Conservation (phyloP, 2,113 vertebrate species). For the Gymnorhina tibicen region DNA sequence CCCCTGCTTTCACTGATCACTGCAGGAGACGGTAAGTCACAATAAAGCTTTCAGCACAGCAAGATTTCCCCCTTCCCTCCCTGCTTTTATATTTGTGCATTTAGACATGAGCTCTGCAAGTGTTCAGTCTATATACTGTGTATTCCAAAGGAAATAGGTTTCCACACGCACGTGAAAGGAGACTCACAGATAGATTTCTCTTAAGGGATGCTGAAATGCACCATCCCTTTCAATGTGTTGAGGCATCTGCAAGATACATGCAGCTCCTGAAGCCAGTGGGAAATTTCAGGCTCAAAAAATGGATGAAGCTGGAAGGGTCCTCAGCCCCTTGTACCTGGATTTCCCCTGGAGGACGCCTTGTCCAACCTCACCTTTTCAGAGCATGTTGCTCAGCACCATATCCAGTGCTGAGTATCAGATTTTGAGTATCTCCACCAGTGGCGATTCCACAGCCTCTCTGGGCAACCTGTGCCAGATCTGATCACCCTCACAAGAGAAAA, state of each 20-base stretch:
- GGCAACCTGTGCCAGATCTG: background rate
- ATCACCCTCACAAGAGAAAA: background rate
- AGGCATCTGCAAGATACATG: background rate
- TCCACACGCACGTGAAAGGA: background rate
- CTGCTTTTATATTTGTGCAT: background rate
- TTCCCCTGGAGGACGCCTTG: background rate
- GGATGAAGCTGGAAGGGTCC: background rate
- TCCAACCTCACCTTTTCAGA: background rate
- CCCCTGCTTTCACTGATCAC: background rate
- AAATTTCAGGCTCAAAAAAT: background rate
- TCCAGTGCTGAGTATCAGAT: background rate
- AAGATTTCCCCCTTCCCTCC: background rate
- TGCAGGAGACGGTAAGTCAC: background rate
- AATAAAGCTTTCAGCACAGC: background rate
- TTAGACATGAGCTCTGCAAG: background rate
- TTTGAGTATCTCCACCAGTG: background rate
- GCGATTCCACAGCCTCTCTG: background rate
- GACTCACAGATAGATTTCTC: background rate
- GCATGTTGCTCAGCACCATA: background rate
- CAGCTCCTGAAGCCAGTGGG: background rate
- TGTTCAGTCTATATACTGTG: background rate
- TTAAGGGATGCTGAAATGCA: background rate
- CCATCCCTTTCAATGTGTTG: background rate
- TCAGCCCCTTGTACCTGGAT: background rate
- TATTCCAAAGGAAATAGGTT: background rate